These are phyloP conservation scores for Sesia apiformis DNA, from an alignment of 2,888 invertebrate species.

Conservation along the genomic window DNA sequence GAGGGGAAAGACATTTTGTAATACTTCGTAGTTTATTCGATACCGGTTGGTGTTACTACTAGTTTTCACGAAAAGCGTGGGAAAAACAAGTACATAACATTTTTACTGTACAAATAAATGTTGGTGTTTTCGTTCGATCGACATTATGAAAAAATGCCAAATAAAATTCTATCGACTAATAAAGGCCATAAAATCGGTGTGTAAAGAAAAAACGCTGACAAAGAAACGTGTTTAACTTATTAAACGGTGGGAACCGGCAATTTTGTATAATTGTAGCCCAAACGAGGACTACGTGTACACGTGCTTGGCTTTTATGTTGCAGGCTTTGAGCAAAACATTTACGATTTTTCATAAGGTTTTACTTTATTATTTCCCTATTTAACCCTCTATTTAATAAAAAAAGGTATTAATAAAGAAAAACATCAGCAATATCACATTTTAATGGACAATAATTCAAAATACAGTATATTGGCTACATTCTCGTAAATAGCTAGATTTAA, in stretches of 20 bases:
- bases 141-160: too few species aligned
- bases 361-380: too few species aligned
- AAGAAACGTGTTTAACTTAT: neutral
- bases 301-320: neutral
- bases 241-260: neutral
- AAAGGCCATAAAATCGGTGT: neutral
- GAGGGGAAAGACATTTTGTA: neutral
- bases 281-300: neutral
- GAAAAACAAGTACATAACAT: too few species aligned
- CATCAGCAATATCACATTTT: slow-evolving; percentile 56
- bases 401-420: too few species aligned
- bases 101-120: too few species aligned
- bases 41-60: too few species aligned
- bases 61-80: too few species aligned
- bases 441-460: slow-evolving; percentile 55
- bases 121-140: too few species aligned
- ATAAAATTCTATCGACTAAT: neutral
- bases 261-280: neutral
- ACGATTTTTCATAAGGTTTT: too few species aligned
- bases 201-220: neutral
- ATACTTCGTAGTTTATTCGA: too few species aligned
- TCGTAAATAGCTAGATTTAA: slow-evolving; percentile 17
- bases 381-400: too few species aligned
- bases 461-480: slow-evolving; percentile 21
- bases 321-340: too few species aligned